Conservation (phyloP, 2,888 invertebrate species). For the Monoplex corrugatus region DNA sequence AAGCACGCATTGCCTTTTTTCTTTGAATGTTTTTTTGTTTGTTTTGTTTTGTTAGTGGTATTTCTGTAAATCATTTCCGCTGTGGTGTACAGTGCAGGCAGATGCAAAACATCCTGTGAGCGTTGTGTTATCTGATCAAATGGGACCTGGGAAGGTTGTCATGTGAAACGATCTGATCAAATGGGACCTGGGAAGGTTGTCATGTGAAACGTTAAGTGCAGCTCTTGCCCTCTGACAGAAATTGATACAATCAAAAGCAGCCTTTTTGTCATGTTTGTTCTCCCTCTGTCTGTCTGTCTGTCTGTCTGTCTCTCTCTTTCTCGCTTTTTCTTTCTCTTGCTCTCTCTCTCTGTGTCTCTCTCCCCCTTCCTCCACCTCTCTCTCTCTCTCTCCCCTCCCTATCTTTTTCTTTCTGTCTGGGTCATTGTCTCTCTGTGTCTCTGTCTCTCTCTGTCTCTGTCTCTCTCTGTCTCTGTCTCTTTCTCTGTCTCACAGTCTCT, state of each 20-base stretch:
- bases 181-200: too few species aligned
- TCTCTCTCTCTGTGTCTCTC: not conserved
- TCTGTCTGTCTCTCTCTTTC: not conserved
- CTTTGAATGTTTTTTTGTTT: too few species aligned
- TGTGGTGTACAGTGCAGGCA: too few species aligned
- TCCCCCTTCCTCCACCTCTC: not conserved
- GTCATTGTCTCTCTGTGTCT: not conserved
- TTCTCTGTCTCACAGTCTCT: not conserved
- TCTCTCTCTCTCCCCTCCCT: not conserved
- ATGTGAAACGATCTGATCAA: too few species aligned
- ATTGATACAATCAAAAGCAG: not conserved
- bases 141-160: too few species aligned
- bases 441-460: not conserved
- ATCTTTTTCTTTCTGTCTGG: not conserved
- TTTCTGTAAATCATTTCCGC: too few species aligned
- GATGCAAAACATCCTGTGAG: too few species aligned
- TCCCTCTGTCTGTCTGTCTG: not conserved
- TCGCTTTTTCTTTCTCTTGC: not conserved
- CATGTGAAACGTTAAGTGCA: too few species aligned
- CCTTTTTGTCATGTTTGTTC: not conserved
- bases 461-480: not conserved
- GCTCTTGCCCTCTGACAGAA: too few species aligned
- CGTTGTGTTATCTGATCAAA: too few species aligned
- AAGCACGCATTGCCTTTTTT: too few species aligned
- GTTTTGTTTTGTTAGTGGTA: too few species aligned